Conservation (phyloP, 37 sponge, comb jelly and placozoan genomes). For the Theonella swinhoei region DNA sequence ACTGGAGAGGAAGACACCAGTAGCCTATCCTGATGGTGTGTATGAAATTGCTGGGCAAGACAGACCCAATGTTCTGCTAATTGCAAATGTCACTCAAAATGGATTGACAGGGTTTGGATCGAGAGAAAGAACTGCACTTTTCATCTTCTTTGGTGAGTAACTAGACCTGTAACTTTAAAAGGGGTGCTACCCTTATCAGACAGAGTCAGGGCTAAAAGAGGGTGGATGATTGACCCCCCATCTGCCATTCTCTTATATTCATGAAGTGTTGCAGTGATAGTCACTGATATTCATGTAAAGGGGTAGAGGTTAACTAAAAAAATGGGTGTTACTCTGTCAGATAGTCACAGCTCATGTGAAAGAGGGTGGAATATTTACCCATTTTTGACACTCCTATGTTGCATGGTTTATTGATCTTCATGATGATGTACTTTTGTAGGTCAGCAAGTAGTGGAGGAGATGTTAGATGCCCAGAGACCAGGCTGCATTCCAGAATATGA, state of each 20-base stretch:
- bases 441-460: conserved; percentile 95
- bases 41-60: conserved; percentile 73
- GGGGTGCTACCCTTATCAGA: neutral
- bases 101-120: conserved; percentile 75
- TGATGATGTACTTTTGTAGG: conserved; percentile 38
- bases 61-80: conserved; percentile 43
- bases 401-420: too few relatives aligned
- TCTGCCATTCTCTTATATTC: neutral
- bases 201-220: neutral
- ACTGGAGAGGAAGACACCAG: conserved; percentile 55
- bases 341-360: too few relatives aligned
- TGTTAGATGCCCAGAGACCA: conserved; percentile 86
- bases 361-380: too few relatives aligned
- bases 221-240: neutral
- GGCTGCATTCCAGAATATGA: conserved; percentile 96
- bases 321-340: neutral
- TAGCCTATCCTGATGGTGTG: conserved; percentile 70
- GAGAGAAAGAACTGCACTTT: conserved; percentile 43
- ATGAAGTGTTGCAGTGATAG: neutral
- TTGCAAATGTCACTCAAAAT: conserved; percentile 58
- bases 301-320: too few relatives aligned
- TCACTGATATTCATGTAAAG: too few relatives aligned
- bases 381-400: too few relatives aligned
- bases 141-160: conserved; percentile 79
- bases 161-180: neutral